Evolutionary conservation across 2,888 invertebrate species (phyloP), one percentile per base, ranked within the genome.

Genomic region (Dolomedes plantarius): DNA sequence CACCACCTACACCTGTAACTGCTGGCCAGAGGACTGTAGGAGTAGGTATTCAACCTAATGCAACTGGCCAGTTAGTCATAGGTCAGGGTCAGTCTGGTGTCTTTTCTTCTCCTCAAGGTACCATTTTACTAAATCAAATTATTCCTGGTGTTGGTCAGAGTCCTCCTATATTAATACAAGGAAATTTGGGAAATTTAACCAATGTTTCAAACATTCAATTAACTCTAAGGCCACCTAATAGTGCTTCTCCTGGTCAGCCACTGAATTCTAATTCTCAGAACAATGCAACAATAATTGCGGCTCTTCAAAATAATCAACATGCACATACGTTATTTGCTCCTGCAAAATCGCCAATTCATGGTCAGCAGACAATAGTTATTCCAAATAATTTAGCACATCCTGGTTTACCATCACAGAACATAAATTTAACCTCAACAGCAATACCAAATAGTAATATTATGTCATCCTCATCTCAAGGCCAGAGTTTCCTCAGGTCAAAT

Each of bases 101-200:
- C 36, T 73, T 80, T 36, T 71, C 86, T 28, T 87, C 88, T 11
- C 89, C 89, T 23, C 80, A 86, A 16, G 89, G 89, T 29, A 89
- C 89, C 72, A 87, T 92, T 67, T 68, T 90, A 72, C 88, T 92
- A 56, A 92, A 92, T 90, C 92, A 92, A 91, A 92, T 92, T 87
- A 88, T 89, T 77, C 89, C 89, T 56, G 79, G 87, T 86, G 27
- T 89, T 88, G 89, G 87, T 88, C 91, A 92, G 86, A 85, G 80
- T 86, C 94, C 94, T 72, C 94, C 94, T 72, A 93, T 94, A 88
- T 91, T 94, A 89, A 93, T 94, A 87, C 94, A 94, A 89, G 94
- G 94, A 89, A 89, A 88, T 46, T 29, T 87, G 31, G 71, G 83
- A 29, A 82, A 83, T 73, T 36, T 87, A n/a, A 71, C 79, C 11